Evolutionary conservation across 2,797 vertebrate species (phyloP).

Genomic region (Perodicticus potto): DNA sequence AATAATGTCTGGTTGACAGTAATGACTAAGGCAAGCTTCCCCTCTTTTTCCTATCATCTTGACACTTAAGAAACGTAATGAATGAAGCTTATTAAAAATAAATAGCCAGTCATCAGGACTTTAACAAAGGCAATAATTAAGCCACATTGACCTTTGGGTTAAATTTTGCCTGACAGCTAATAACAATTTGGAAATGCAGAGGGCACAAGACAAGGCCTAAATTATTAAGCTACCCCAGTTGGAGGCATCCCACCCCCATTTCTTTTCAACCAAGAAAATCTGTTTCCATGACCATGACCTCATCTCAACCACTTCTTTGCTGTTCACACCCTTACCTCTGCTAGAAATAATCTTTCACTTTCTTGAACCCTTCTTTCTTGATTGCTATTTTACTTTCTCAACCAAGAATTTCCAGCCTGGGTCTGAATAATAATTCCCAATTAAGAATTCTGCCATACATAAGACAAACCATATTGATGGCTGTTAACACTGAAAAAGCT

Average conservation of each 20-base stretch:
- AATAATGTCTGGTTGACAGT: neutral
- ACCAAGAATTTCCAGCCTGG: neutral
- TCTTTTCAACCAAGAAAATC: neutral
- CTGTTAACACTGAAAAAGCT: neutral
- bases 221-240: neutral
- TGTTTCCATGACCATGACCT: neutral
- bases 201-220: neutral
- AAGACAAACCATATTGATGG: neutral
- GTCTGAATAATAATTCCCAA: neutral
- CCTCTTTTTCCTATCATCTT: conserved; percentile 33
- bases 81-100: conserved; percentile 77
- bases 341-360: neutral
- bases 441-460: neutral
- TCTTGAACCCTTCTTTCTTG: neutral
- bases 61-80: conserved; percentile 66
- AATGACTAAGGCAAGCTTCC: conserved; percentile 11
- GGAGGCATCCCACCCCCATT: neutral
- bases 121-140: conserved; percentile 77
- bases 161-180: conserved; percentile 55
- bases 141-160: conserved; percentile 57
- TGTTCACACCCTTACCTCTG: neutral
- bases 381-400: neutral
- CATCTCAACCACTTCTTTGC: neutral
- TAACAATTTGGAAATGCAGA: conserved; percentile 45
- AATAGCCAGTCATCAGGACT: conserved; percentile 69